Conservation (phyloP, 2,888 invertebrate species). For the Halictus quadricinctus region DNA sequence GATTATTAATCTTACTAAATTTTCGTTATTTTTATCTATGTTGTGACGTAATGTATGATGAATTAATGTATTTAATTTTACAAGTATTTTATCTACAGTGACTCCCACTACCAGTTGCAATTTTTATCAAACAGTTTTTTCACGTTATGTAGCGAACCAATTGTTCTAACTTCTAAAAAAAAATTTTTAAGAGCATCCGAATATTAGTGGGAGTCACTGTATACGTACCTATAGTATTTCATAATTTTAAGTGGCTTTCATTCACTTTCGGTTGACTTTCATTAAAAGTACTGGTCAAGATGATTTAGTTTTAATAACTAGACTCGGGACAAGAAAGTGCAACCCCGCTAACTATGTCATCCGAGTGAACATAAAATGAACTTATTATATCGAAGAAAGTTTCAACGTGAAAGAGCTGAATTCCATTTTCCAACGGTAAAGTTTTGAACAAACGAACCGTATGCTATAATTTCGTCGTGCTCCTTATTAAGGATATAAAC, state of each 20-base stretch:
- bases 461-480: slow-evolving; percentile 1
- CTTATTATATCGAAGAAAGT: slow-evolving; percentile 1
- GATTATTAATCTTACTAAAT: neutral
- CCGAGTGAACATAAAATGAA: slow-evolving; percentile 6
- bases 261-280: neutral
- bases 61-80: neutral
- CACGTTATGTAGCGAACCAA: too few species aligned
- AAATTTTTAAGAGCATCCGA: too few species aligned
- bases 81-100: too few species aligned
- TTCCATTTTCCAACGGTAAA: neutral
- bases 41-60: neutral
- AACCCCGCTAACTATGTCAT: neutral
- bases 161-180: too few species aligned
- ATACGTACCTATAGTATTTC: neutral
- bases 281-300: neutral
- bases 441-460: slow-evolving; percentile 4
- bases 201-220: too few species aligned
- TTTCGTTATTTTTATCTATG: neutral
- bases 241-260: neutral
- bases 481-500: neutral
- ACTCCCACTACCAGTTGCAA: too few species aligned
- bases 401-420: slow-evolving; percentile 3
- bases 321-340: neutral
- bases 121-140: too few species aligned
- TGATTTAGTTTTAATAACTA: neutral